Evolutionary conservation across 2,888 invertebrate species (phyloP).

Genomic region (Anthrax anthrax): DNA sequence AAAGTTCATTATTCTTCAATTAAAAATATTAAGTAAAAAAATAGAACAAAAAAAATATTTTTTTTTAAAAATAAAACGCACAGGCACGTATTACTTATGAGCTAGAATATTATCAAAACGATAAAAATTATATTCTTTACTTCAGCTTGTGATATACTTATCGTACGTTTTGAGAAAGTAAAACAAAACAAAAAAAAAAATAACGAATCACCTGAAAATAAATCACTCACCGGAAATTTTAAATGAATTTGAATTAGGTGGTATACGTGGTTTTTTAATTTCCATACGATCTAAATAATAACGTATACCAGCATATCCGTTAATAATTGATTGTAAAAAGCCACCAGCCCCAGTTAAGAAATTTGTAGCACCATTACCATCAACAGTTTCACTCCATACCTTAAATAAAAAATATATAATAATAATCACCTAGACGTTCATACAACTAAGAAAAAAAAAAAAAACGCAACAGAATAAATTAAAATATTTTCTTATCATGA

Average conservation of each 20-base stretch:
- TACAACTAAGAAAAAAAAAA: no score
- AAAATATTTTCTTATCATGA: not conserved
- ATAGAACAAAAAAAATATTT: no score
- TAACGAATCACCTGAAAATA: not conserved
- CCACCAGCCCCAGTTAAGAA: conserved; percentile 49
- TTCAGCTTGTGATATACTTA: no score
- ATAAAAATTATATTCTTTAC: no score
- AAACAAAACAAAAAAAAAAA: not conserved
- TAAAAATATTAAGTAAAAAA: no score
- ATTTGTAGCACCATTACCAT: conserved; percentile 40
- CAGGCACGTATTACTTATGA: no score
- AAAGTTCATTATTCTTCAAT: no score
- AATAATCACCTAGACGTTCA: no score
- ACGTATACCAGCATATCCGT: conserved; percentile 43
- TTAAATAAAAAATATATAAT: conserved; percentile 15
- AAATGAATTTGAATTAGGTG: conserved; percentile 33
- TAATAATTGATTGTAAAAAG: conserved; percentile 41
- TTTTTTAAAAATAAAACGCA: no score
- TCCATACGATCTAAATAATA: conserved; percentile 37
- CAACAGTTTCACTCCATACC: conserved; percentile 45
- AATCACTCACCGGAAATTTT: conserved; percentile 32
- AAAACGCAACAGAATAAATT: no score
- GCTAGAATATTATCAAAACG: no score
- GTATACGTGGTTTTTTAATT: conserved; percentile 33
- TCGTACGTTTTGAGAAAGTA: no score